Base-by-base conservation (phyloP, 2,797 vertebrate genomes). In the Aulostomus chinensis region DNA sequence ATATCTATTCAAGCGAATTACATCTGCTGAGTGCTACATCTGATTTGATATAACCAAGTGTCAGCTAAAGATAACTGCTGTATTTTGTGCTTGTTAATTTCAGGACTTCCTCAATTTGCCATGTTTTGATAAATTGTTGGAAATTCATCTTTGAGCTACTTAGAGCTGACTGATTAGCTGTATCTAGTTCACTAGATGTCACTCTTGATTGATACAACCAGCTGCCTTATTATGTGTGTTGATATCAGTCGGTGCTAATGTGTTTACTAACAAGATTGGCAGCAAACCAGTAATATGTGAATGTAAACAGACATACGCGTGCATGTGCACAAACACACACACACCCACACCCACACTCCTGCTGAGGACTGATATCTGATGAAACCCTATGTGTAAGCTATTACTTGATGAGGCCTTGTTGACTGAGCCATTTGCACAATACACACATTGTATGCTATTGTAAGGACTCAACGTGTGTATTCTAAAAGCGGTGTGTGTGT, bases 261-360 rank as follows among this genome's bases (percentile, higher is more conserved):
- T 85, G 78, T 80, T 80, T 81, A 68, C 81, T 84, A 82, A 86
- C 71, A 61, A 81, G 80, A 82, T 74, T 84, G 85, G 81, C 83
- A 60, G 58, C 4, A 17, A 69, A 80, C 73, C 81, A 81, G 80
- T 72, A 74, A 77, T 76, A 77, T 68, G 61, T 63, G 77, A 71
- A 77, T 60, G 73, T 68, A 79, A 85, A 83, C 69, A 83, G 16
- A 83, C 20, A 22, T 9, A 64, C 40, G 33, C 4, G 36, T 26
- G 26, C 18, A 30, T 29, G 31, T 20, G 41, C 34, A 37, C 58
- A 29, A 43, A 28, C 42, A 35, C 26, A 56, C 33, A 40, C 49
- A 49, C 28, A 32, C 12, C 41, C 36, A 31, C 25, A 37, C 46
- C 38, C 37, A 50, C 36, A 29, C 9, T 35, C 13, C 43, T 30